Evolutionary conservation across 2,113 vertebrate genomes (phyloP), one percentile per base, ranked within the genome.

Genomic region (Xyliphius kryptos): DNA sequence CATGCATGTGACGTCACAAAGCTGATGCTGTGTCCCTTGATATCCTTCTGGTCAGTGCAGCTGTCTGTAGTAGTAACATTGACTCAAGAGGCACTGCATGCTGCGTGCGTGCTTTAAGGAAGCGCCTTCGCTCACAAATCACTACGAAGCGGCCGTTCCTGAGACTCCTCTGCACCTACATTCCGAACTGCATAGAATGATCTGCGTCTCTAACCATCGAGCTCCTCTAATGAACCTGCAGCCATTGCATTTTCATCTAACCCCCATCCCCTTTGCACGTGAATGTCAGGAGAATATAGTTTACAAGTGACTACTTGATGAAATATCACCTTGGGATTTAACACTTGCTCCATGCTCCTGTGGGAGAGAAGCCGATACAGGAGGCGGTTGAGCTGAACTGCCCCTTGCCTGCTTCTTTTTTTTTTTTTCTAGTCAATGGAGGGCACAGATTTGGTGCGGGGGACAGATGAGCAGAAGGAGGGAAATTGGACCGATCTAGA

Each of bases 351-450:
- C 78, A 81, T 79, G 80, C 75, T 74, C 74, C 76, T 77, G 53
- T 73, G 82, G 81, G 79, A 81, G 76, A 63, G 77, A 48, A 72
- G 68, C 68, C 69, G 69, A 70, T 56, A 44, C 71, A 71, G 79
- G 76, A 75, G 71, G 72, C 68, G 71, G 79, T 70, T 56, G 46
- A 83, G 68, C 75, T 81, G 73, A 69, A 69, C 43, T 70, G 68
- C 76, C 63, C 50, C 72, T 77, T 43, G n/a, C n/a, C n/a, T n/a
- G 67, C 40, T 40, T 51, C 19, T 69, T 49, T 65, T 57, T 47
- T n/a, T 8, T 61, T 56, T 17, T n/a, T n/a, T n/a, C n/a, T n/a
- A n/a, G n/a, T n/a, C n/a, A 53, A 85, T 87, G 84, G 84, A 82
- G 79, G 81, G 80, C 73, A 77, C 74, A 2, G 76, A 78, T 74